phyloP scores from a whole-genome alignment of 2,797 vertebrate species.

The Linurgus olivaceus region DNA sequence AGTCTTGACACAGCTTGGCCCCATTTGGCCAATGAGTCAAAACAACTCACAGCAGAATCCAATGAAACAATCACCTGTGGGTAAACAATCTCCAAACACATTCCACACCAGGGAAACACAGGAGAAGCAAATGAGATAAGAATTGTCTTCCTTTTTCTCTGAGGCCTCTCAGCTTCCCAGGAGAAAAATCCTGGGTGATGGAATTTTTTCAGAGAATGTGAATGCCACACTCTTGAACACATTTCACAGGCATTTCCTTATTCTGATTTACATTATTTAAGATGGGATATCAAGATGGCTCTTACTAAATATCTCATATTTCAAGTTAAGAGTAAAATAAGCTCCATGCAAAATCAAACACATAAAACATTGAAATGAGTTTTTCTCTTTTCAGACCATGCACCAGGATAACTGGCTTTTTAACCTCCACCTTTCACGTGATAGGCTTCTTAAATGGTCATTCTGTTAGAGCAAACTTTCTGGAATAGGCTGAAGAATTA shows the following conservation, averaged over 20 bases:
- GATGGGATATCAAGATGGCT: not conserved
- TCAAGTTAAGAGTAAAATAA: not conserved
- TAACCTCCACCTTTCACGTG: not conserved
- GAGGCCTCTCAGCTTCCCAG: no score
- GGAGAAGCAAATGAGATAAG: no score
- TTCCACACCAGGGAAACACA: no score
- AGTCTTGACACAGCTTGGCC: no score
- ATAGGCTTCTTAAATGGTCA: not conserved
- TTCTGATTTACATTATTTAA: not conserved
- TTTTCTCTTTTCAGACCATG: not conserved
- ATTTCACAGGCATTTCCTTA: not conserved
- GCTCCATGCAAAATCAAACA: not conserved
- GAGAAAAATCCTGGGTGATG: no score
- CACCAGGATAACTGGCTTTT: not conserved
- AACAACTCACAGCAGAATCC: no score
- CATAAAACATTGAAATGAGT: not conserved
- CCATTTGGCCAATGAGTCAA: fast-evolving
- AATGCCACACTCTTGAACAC: not conserved
- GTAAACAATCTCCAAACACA: no score
- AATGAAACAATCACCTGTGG: no score
- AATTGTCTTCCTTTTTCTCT: no score
- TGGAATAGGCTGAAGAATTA: not conserved
- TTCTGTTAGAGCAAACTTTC: not conserved
- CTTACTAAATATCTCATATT: not conserved
- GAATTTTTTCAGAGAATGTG: no score